These are phyloP conservation scores for Papilio elwesi DNA, from an alignment of 2,888 invertebrate genomes.

Conservation along the genomic window DNA sequence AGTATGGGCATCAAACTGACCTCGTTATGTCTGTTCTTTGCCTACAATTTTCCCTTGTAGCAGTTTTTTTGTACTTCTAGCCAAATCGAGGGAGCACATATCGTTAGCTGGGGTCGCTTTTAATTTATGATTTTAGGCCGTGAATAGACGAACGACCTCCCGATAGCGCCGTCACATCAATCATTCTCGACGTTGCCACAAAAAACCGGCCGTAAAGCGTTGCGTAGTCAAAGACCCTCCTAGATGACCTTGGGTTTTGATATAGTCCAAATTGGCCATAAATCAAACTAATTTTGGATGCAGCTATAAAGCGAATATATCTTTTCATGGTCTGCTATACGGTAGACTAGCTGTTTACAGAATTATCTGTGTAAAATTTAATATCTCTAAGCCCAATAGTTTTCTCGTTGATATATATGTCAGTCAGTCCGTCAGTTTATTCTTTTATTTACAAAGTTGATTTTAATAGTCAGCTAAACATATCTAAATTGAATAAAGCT, in stretches of 20 bases:
- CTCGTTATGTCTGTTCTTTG: too few relatives aligned
- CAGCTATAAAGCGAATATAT: not conserved
- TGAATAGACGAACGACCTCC: constrained; percentile 30
- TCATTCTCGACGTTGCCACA: constrained; percentile 35
- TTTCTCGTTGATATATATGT: too few relatives aligned
- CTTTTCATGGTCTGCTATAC: not conserved
- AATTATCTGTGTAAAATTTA: too few relatives aligned
- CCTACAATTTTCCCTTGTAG: too few relatives aligned
- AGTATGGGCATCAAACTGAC: too few relatives aligned
- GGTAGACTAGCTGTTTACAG: not conserved
- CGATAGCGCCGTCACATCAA: constrained; percentile 33
- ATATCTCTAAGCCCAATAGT: too few relatives aligned
- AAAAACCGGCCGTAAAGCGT: constrained; percentile 37
- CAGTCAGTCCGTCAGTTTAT: too few relatives aligned
- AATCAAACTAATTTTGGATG: constrained; percentile 34
- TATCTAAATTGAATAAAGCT: too few relatives aligned
- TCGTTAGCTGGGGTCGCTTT: constrained; percentile 26
- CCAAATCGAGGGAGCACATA: not conserved
- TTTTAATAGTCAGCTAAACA: too few relatives aligned
- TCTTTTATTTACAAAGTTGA: too few relatives aligned
- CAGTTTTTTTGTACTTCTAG: too few relatives aligned
- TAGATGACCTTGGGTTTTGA: constrained; percentile 30
- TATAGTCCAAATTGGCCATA: constrained; percentile 25
- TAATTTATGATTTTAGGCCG: constrained; percentile 37
- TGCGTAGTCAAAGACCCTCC: constrained; percentile 27